A percentile compares a stretch with the other conserved stretches of the same genome.
Conservation (phyloP, 2,113 vertebrate genomes). For the Pelvicachromis taeniatus region DNA sequence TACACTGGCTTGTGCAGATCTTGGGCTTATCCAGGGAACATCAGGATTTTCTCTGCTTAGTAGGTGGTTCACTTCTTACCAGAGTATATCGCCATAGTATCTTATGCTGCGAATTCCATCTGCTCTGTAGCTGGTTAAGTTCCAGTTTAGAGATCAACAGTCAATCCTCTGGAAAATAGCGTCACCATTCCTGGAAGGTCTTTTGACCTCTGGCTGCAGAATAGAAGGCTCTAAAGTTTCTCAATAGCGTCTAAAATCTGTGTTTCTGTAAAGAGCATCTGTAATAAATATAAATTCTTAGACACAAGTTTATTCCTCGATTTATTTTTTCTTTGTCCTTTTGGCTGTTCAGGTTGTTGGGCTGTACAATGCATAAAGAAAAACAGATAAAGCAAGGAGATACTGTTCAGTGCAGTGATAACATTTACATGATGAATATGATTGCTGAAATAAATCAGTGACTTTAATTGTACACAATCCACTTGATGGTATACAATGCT, state of each 20-base stretch:
- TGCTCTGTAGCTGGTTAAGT: background rate
- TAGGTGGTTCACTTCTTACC: background rate
- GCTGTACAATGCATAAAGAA: slow-evolving; percentile 26
- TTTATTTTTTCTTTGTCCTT: slow-evolving; percentile 41
- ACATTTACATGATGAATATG: background rate
- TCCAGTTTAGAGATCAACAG: background rate
- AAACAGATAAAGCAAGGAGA: background rate
- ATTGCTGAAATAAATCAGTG: slow-evolving; percentile 5
- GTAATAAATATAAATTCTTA: background rate
- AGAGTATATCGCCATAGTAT: background rate
- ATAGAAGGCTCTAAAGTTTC: background rate
- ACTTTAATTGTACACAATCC: slow-evolving; percentile 18
- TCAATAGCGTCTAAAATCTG: background rate
- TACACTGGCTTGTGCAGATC: background rate
- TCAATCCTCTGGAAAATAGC: background rate
- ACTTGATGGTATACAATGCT: background rate
- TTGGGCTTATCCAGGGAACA: background rate
- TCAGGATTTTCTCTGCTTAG: background rate
- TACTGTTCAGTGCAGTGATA: background rate
- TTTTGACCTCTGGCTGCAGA: background rate
- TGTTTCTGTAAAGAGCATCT: background rate
- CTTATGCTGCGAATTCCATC: too few species aligned
- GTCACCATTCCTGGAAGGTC: background rate
- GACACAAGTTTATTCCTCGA: background rate
- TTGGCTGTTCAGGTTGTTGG: background rate